Percentiles rank a stretch among this genome's conserved stretches.
These are phyloP conservation scores for Myodes glareolus DNA, from an alignment of 2,113 vertebrate genomes.

Conservation along the genomic window DNA sequence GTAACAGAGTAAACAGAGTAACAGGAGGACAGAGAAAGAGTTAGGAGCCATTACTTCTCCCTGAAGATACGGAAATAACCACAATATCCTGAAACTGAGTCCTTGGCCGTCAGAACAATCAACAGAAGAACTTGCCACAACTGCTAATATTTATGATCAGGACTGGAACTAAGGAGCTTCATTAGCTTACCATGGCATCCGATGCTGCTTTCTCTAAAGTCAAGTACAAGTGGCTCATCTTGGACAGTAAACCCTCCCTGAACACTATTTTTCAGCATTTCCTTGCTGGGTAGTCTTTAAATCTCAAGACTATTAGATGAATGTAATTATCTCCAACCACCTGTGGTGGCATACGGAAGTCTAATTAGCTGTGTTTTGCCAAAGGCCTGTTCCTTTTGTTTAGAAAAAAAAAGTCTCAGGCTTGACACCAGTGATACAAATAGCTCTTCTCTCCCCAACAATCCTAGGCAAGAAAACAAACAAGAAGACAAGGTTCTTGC, in stretches of 20 bases:
- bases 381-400: slow-evolving; percentile 33
- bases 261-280: not conserved
- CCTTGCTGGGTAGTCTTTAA: slow-evolving; percentile 33
- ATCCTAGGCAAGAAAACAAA: not conserved
- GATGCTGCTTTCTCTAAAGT: not conserved
- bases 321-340: slow-evolving; percentile 22
- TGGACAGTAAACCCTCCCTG: not conserved
- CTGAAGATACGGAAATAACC: not conserved
- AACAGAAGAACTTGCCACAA: not conserved
- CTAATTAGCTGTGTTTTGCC: slow-evolving; percentile 46
- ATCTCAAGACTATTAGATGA: slow-evolving; percentile 31
- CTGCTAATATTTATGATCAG: not conserved
- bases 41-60: not conserved
- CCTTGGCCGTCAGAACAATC: not conserved
- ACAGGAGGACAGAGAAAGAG: not conserved
- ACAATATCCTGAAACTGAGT: not conserved
- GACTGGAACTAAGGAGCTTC: not conserved
- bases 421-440: not conserved
- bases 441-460: not conserved
- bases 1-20: not conserved
- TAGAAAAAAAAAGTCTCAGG: not conserved
- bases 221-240: not conserved
- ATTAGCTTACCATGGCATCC: not conserved
- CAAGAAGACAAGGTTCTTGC: no score
- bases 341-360: not conserved